Evolutionary conservation across 2,113 vertebrate genomes (phyloP).

Genomic region (Pitta sordida): DNA sequence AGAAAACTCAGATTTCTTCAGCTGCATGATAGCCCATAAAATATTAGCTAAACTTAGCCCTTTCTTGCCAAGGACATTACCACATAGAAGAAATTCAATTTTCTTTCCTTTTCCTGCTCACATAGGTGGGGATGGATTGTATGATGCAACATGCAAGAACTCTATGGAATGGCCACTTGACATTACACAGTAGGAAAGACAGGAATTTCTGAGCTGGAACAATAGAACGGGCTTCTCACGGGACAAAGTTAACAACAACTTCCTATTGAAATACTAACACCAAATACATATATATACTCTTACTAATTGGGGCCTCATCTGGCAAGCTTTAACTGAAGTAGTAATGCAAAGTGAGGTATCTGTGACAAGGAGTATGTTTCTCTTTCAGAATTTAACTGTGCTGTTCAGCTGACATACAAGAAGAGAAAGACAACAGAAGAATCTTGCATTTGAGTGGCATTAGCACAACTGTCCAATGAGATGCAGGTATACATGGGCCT

Average conservation of each 20-base stretch:
- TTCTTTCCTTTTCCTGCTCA: not conserved
- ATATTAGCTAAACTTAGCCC: not conserved
- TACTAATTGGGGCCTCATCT: not conserved
- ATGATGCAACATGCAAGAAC: not conserved
- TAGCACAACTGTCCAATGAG: not conserved
- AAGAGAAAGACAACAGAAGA: not conserved
- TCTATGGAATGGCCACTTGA: not conserved
- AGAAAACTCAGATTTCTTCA: not conserved
- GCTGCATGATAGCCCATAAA: not conserved
- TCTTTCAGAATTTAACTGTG: not conserved
- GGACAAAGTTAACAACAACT: not conserved
- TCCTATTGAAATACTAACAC: not conserved
- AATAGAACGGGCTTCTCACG: not conserved
- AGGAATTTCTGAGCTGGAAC: not conserved
- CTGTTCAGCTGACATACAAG: not conserved
- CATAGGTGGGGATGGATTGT: not conserved
- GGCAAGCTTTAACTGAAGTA: not conserved
- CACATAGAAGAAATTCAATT: not conserved
- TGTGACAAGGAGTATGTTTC: not conserved
- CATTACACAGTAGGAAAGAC: not conserved
- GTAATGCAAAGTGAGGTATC: not conserved
- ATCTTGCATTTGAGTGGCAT: not conserved
- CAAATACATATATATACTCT: not conserved
- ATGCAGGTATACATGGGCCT: not conserved
- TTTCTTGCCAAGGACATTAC: not conserved